A percentile compares a stretch with the other conserved stretches of the same genome.
These are phyloP conservation scores for Ceratoteleas bidentatus DNA, from an alignment of 1,140 invertebrate genomes.

Conservation along the genomic window DNA sequence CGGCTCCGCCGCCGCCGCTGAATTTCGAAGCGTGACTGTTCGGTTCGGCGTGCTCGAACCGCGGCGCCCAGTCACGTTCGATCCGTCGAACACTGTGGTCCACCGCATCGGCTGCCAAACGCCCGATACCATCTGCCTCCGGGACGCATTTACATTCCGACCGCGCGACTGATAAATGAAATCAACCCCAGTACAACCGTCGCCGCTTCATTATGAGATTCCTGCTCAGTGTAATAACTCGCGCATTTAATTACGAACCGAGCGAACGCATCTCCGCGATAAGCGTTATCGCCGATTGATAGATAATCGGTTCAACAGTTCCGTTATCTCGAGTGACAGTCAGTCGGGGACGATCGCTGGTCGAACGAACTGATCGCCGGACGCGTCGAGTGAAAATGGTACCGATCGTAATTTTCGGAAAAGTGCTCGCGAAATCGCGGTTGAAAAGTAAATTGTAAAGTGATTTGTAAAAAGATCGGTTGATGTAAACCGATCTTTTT, in stretches of 20 bases:
- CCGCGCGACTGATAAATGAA: constrained; percentile 26
- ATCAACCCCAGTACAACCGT: constrained; percentile 18
- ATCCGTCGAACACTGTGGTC: constrained; percentile 41
- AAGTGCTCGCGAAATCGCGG: too few relatives aligned
- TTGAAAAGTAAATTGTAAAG: too few relatives aligned
- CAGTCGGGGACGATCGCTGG: background rate
- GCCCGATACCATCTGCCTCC: constrained; percentile 27
- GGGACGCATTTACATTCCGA: constrained; percentile 25
- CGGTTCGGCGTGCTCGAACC: constrained; percentile 6
- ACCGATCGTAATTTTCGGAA: background rate
- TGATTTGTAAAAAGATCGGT: too few relatives aligned
- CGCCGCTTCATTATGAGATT: constrained; percentile 50
- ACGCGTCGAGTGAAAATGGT: background rate
- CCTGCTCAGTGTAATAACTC: constrained; percentile 46
- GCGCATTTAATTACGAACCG: constrained; percentile 21
- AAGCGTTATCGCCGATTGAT: constrained; percentile 24
- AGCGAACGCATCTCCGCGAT: constrained; percentile 9
- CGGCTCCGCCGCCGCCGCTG: constrained; percentile 20
- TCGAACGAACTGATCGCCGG: too few relatives aligned
- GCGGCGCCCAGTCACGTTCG: constrained; percentile 41
- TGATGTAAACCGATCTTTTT: too few relatives aligned
- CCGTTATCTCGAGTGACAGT: constrained; percentile 16
- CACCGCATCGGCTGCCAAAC: constrained; percentile 11
- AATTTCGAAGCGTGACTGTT: constrained; percentile 50
- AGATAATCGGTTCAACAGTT: constrained; percentile 12